phyloP scores from a whole-genome alignment of 2,888 invertebrate genomes.

The Malthinus seriepunctatus region DNA sequence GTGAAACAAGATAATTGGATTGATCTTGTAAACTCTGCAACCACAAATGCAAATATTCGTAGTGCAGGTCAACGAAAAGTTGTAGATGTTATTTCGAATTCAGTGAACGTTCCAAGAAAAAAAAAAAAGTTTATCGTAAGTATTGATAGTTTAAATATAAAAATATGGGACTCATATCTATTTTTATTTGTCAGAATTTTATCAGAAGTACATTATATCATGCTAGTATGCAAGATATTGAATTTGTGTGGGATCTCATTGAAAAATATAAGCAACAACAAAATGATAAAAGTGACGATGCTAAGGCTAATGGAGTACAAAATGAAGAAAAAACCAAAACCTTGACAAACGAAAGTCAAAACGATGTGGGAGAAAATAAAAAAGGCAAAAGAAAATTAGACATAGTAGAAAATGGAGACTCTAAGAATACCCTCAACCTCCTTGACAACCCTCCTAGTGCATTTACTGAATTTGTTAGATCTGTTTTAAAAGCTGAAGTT shows the following conservation, averaged over 20 bases:
- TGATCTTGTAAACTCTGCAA: conserved; percentile 68
- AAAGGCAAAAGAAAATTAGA: no score
- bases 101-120: conserved; percentile 21
- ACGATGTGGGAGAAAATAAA: neutral
- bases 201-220: conserved; percentile 64
- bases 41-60: conserved; percentile 61
- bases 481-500: neutral
- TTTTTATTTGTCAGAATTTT: conserved; percentile 60
- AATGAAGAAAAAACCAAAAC: no score
- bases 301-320: neutral
- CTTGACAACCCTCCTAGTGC: no score
- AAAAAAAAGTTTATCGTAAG: conserved; percentile 23
- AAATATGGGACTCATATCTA: neutral
- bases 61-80: conserved; percentile 51
- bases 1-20: conserved; percentile 86
- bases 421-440: no score
- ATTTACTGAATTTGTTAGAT: neutral
- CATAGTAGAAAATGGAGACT: no score
- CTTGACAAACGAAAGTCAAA: neutral
- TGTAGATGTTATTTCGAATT: conserved; percentile 8
- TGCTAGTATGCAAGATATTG: conserved; percentile 61
- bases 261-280: conserved; percentile 42
- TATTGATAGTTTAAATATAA: neutral
- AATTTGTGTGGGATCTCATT: conserved; percentile 67
- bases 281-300: neutral